These are phyloP conservation scores for Tetragnatha montana DNA, from an alignment of 2,888 invertebrate genomes.

Conservation along the genomic window DNA sequence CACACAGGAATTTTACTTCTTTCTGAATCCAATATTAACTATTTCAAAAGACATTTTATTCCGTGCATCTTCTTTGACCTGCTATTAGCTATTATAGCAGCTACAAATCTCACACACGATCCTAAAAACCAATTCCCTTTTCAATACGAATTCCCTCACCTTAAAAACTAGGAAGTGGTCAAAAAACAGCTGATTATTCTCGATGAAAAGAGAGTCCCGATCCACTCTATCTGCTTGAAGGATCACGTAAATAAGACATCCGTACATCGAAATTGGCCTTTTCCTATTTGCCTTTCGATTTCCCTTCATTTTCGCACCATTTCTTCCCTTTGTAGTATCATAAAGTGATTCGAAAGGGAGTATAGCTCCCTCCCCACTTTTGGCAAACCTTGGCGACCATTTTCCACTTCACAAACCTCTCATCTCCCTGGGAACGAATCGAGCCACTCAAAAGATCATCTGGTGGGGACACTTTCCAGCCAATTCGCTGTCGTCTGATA, in stretches of 20 bases:
- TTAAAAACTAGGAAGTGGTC: neutral
- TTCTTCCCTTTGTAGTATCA: slow-evolving; percentile 22
- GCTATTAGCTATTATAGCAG: neutral
- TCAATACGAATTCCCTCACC: neutral
- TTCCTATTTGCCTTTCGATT: slow-evolving; percentile 8
- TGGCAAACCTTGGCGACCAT: neutral
- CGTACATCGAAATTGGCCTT: neutral
- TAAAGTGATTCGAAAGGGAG: neutral
- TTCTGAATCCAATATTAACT: too few species aligned
- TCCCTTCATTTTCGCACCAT: slow-evolving; percentile 4
- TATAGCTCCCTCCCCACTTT: neutral
- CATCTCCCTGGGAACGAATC: neutral
- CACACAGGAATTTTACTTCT: too few species aligned
- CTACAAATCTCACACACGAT: neutral
- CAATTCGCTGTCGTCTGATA: slow-evolving; percentile 29
- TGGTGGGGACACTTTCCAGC: slow-evolving; percentile 2
- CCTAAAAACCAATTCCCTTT: neutral
- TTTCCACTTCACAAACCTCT: neutral
- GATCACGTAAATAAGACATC: neutral
- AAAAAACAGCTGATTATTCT: neutral
- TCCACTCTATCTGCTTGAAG: neutral
- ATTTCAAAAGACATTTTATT: too few species aligned
- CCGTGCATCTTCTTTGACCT: too few species aligned
- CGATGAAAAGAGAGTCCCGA: neutral
- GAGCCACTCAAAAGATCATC: neutral